Conservation (phyloP, 2,113 vertebrate species). For the Limnothrissa miodon region DNA sequence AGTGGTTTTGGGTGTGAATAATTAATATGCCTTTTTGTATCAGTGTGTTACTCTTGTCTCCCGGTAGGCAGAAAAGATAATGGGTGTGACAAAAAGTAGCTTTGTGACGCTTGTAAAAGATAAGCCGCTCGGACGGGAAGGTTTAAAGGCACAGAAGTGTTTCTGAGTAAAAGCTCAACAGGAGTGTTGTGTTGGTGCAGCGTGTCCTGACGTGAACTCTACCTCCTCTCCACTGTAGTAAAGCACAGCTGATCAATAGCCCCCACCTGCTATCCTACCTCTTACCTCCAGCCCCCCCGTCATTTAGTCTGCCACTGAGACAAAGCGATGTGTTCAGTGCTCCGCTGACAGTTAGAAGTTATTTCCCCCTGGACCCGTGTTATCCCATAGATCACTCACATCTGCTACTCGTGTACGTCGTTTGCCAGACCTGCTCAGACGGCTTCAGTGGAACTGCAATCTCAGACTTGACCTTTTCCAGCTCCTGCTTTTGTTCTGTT, state of each 20-base stretch:
- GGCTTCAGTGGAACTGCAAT: not conserved
- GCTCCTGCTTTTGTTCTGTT: not conserved
- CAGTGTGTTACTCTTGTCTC: not conserved
- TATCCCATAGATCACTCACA: not conserved
- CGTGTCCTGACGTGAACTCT: slow-evolving; percentile 1
- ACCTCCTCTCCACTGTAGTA: not conserved
- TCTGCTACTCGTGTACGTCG: not conserved
- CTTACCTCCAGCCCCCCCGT: not conserved
- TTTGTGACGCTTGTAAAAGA: not conserved
- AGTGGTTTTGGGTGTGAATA: slow-evolving; percentile 3
- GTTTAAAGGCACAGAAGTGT: not conserved
- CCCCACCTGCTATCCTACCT: not conserved
- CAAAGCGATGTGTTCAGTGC: slow-evolving; percentile 5
- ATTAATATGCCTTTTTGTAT: not conserved
- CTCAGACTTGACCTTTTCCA: not conserved
- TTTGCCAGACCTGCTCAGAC: not conserved
- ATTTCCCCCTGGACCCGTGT: not conserved
- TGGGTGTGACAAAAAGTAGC: not conserved
- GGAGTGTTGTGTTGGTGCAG: not conserved
- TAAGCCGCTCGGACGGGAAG: not conserved
- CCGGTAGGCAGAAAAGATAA: not conserved
- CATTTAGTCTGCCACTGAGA: not conserved
- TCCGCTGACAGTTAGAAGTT: not conserved
- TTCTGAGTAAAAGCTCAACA: not conserved
- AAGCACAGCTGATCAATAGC: slow-evolving; percentile 8